Base-by-base conservation (phyloP, 2,888 invertebrate species). In the Tetrapedia diversipes region DNA sequence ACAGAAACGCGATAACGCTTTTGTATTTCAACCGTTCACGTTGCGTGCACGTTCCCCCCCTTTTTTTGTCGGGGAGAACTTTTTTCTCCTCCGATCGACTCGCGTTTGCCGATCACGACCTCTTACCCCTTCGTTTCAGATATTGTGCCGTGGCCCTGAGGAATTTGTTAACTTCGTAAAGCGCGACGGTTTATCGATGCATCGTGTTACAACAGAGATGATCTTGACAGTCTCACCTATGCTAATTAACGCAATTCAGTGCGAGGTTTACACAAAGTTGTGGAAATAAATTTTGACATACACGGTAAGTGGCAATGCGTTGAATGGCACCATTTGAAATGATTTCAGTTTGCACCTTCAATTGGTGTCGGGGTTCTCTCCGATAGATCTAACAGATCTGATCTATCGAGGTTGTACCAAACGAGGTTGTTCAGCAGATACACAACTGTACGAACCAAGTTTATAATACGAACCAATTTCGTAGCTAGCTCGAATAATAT, bases 1-100 rank as follows among this genome's bases (percentile, higher is more conserved):
- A 47, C 41, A 41, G 11, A 69, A n/a, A 7, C 1, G 16, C 47
- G 56, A 71, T 69, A 69, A 68, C 7, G 37, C 45, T 32, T 60
- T 57, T 60, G 47, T 47, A 22, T 59, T 41, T 51, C 29, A 29
- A 8, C 34, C n/a, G 22, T 29, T 54, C 27, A 32, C 19, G 37
- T 43, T 43, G 14, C 4, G 11, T 43, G 29, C 39, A 45, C 1
- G 11, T 16, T 41, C 14, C 1, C 14, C 1, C 7, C 11, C n/a
- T 8, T 53, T 32, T 51, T 39, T 67, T 27, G 4, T 37, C 32
- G 6, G 1, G 0, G n/a, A 37, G 37, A 39, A 29, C 29, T 51
- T 37, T 39, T 45, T n/a, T n/a, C n/a, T 45, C 6, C 24, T 24
- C 3, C 2, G 4, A 24, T 27, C 56, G 8, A 34, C 29, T n/a